Base-by-base conservation (phyloP, 2,888 invertebrate species). In the Apoda limacodes region DNA sequence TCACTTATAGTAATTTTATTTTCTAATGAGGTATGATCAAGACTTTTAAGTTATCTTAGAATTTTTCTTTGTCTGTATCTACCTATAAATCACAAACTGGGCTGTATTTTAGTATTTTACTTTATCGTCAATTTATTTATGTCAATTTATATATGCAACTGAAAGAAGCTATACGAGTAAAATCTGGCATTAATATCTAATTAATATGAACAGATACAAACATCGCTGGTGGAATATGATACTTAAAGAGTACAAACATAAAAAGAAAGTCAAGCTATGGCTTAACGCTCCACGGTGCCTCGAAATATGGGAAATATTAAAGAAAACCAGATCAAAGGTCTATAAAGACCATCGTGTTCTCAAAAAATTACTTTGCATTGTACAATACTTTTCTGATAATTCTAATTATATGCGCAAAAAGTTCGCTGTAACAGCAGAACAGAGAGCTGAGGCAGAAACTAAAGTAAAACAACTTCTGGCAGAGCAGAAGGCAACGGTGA, bases 181-280 rank as follows among this genome's bases (percentile, higher is more conserved):
- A 21, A 7, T 22, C 4, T 19, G 19, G 10, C 13, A 32, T 9
- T 10, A 28, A 7, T 19, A 14, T 23, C 11, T 21, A 20, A 2
- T 15, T n/a, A 28, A 13, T 34, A 29, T 34, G 26, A 23, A 10
- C 40, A 76, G 78, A 40, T 67, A 48, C 34, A 66, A 60, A 45
- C 70, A 71, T 33, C 64, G 75, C 1, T 55, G 54, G 14, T 78
- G 76, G 78, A 62, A 59, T 27, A 63, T 70, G 55, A 71, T 75
- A 36, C 23, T 74, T 5, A 63, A 57, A 37, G 72, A 75, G 34
- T 53, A 65, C 34, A 58, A 62, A 30, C 50, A 50, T 20, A 56
- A 52, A 25, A 65, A 56, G 29, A 33, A 46, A 13, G 44, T 47
- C 4, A 56, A 60, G 1, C 40, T 72, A 2, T 78, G 76, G 76